These are phyloP conservation scores for Erynnis tages DNA, from an alignment of 2,888 invertebrate species.

Conservation along the genomic window DNA sequence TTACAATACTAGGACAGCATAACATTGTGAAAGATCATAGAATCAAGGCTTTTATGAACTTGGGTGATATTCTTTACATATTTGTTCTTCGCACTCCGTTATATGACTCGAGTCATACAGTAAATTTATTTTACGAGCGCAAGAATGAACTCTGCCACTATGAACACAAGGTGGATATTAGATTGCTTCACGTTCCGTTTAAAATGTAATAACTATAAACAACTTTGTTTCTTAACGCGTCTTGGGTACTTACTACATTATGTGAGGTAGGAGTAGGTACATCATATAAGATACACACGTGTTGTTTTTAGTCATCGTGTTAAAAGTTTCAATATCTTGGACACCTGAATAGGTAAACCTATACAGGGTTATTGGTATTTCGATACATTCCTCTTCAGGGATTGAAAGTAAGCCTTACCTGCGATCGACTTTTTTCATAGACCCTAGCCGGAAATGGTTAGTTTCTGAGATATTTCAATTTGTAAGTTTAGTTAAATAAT, in stretches of 20 bases:
- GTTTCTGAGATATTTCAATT: no score
- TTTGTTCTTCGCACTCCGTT: background rate
- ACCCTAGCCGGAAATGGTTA: no score
- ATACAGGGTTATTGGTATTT: no score
- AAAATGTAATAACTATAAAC: slow-evolving; percentile 2
- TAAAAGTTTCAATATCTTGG: no score
- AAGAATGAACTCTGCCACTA: background rate
- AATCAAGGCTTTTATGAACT: background rate
- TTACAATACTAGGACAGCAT: background rate
- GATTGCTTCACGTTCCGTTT: background rate
- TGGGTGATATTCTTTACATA: background rate
- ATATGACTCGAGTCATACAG: background rate
- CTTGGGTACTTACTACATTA: slow-evolving; percentile 8
- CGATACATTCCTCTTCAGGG: no score
- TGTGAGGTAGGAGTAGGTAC: background rate
- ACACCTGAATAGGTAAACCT: no score
- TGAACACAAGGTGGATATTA: background rate
- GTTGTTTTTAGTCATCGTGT: no score
- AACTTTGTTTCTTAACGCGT: slow-evolving; percentile 12
- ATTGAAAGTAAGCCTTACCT: no score
- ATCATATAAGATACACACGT: no score
- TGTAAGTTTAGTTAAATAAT: no score
- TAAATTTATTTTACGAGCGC: background rate
- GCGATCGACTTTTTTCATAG: no score
- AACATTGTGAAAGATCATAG: background rate